A percentile compares a stretch with the other conserved stretches of the same genome.
These are phyloP conservation scores for Drosophila willistoni DNA, from an alignment of 1,140 invertebrate species.

Conservation along the genomic window DNA sequence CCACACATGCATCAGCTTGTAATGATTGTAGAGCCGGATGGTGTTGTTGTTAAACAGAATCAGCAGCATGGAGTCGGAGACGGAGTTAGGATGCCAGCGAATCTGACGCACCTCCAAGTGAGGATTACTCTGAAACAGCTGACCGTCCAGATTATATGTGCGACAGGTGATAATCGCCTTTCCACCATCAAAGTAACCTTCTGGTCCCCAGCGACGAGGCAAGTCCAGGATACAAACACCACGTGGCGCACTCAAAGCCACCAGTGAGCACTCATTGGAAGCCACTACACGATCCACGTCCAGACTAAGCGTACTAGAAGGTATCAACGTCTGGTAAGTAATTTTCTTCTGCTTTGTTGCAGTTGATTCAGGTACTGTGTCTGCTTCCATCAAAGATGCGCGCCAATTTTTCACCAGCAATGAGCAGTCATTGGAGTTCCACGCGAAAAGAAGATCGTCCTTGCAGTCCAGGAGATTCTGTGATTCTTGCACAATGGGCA, in stretches of 20 bases:
- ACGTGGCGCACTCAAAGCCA: conserved; percentile 73
- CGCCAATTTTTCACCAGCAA: conserved; percentile 76
- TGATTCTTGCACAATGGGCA: conserved; percentile 57
- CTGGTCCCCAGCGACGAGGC: conserved; percentile 82
- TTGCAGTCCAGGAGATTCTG: conserved; percentile 79
- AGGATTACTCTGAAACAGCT: conserved; percentile 85
- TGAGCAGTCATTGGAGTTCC: conserved; percentile 63
- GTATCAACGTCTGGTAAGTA: conserved; percentile 74
- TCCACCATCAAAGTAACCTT: conserved; percentile 75
- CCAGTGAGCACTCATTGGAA: conserved; percentile 77
- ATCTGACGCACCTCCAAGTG: conserved; percentile 87
- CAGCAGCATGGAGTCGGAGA: conserved; percentile 89
- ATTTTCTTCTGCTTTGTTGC: background rate
- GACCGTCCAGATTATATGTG: conserved; percentile 86
- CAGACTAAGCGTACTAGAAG: conserved; percentile 68
- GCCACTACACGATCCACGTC: conserved; percentile 78
- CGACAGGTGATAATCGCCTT: conserved; percentile 82
- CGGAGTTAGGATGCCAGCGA: conserved; percentile 92
- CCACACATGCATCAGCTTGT: conserved; percentile 77
- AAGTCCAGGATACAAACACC: conserved; percentile 82
- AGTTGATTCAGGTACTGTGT: conserved; percentile 7
- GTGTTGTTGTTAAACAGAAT: conserved; percentile 93
- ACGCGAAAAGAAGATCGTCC: conserved; percentile 77
- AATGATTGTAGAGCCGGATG: conserved; percentile 86
- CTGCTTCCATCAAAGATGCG: conserved; percentile 36